Evolutionary conservation across 2,888 invertebrate species (phyloP).

Genomic region (Limnephilus auricula): DNA sequence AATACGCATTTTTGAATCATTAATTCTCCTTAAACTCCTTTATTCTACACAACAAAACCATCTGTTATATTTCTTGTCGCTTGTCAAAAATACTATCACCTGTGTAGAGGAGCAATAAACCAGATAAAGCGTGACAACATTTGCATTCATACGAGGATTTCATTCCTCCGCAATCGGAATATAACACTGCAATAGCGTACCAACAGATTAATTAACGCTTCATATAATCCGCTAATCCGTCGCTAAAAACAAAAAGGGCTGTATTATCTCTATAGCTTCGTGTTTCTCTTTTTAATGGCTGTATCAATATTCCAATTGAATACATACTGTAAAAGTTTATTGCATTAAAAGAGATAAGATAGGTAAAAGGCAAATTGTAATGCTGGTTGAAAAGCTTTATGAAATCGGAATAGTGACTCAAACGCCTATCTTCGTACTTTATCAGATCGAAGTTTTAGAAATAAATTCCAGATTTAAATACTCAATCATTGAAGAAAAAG

Average conservation of each 20-base stretch:
- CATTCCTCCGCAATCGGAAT: background rate
- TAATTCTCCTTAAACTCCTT: background rate
- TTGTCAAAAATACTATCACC: background rate
- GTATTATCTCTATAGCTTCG: background rate
- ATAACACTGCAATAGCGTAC: background rate
- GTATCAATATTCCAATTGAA: background rate
- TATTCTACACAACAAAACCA: background rate
- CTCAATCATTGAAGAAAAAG: too few relatives aligned
- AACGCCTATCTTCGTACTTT: background rate
- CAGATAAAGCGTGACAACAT: background rate
- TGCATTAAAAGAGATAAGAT: background rate
- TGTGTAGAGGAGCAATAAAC: background rate
- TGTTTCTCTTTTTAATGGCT: background rate
- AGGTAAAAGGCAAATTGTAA: background rate
- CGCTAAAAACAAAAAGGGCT: background rate
- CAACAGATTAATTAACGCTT: background rate
- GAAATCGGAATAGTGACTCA: background rate
- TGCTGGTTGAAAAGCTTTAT: background rate
- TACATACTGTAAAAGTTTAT: background rate
- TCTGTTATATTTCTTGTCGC: background rate
- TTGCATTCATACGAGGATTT: background rate
- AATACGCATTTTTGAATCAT: too few relatives aligned
- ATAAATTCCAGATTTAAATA: background rate
- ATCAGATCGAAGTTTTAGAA: background rate
- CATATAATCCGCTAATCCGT: background rate